Conservation (phyloP, 2,888 invertebrate species). For the Pecten maximus region DNA sequence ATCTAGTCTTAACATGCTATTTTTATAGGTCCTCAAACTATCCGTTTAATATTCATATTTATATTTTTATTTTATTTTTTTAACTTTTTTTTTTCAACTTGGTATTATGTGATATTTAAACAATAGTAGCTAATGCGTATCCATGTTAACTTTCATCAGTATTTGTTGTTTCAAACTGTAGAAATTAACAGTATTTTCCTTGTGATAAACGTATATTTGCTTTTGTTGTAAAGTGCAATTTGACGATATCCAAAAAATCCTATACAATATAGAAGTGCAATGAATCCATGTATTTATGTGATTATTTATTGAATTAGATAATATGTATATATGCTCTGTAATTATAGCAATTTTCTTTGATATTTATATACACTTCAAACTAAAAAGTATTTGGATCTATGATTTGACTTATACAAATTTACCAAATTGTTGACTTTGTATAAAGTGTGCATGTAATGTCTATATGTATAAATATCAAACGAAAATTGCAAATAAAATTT, state of each 20-base stretch:
- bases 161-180: background rate
- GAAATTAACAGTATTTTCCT: background rate
- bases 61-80: too few relatives aligned
- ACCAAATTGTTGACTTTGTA: background rate
- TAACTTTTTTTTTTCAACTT: too few relatives aligned
- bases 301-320: background rate
- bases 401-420: background rate
- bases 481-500: slow-evolving; percentile 6
- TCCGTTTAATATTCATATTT: too few relatives aligned
- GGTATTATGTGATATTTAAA: background rate
- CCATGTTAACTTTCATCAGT: background rate
- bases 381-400: background rate
- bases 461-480: background rate
- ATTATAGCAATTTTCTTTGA: background rate
- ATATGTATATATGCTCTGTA: background rate
- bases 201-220: background rate
- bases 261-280: background rate
- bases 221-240: background rate
- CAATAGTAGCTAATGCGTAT: background rate
- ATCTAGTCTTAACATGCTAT: too few relatives aligned
- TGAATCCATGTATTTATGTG: background rate
- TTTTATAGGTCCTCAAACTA: too few relatives aligned
- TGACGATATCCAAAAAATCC: slow-evolving; percentile 5
- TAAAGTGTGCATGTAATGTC: background rate
- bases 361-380: background rate